Evolutionary conservation across 2,888 invertebrate genomes (phyloP), one percentile per base, ranked within the genome.

Genomic region (Acronicta leporina): DNA sequence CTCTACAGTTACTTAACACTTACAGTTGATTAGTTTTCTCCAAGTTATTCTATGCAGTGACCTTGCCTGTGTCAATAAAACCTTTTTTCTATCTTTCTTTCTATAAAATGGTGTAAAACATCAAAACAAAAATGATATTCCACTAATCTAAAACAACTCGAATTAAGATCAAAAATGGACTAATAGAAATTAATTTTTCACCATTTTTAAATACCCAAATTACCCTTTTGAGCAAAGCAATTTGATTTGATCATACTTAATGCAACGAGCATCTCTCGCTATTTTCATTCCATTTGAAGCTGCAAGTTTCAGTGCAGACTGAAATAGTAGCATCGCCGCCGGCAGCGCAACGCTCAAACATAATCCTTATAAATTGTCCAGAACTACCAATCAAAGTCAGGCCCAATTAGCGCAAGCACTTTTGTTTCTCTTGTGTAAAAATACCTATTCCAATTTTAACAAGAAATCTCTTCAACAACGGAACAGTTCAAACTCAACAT

Each of bases 401-500:
- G 51, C 54, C 56, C 51, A 73, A 77, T 73, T 77, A 77, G 56
- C 27, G 45, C 41, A 9, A 46, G n/a, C 45, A 48, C 33, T 48
- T 52, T 43, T 43, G 59, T 49, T 20, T 25, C 53, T 57, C 48
- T 42, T 16, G n/a, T 42, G 46, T 48, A 66, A 75, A 49, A 64
- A 63, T 67, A 73, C 63, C 42, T 48, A 60, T 71, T 48, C 48
- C 38, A 50, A 41, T 62, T 63, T 64, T 65, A 63, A 65, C 65
- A 52, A 67, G 57, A 61, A 63, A 75, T 69, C 72, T 74, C 70
- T 68, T 68, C 43, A 68, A 69, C 63, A 74, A 74, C 63, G 57
- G 64, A 79, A 68, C 70, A 66, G 67, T 71, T 71, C 71, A 61
- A 71, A 76, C 74, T 77, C 74, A 69, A 73, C 81, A 76, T 79